Conservation (phyloP, 2,888 invertebrate species). For the Nymphalis c-album region DNA sequence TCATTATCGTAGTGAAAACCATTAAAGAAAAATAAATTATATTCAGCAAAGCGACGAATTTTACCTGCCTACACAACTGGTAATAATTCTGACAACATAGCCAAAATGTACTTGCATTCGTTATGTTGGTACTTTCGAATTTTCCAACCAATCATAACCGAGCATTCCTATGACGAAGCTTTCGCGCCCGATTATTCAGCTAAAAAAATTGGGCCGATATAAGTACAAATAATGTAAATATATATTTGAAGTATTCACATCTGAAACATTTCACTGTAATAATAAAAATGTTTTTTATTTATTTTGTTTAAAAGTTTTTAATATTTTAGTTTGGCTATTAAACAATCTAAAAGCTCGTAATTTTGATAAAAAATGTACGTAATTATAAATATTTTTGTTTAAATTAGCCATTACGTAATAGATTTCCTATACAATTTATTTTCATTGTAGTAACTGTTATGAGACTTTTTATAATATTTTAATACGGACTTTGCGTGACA, state of each 20-base stretch:
- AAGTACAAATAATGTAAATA: conserved; percentile 39
- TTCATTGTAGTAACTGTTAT: background rate
- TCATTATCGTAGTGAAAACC: conserved; percentile 59
- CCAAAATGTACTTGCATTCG: conserved; percentile 58
- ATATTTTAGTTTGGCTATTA: background rate
- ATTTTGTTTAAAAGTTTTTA: background rate
- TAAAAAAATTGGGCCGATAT: conserved; percentile 56
- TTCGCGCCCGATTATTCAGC: conserved; percentile 73
- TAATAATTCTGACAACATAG: conserved; percentile 78
- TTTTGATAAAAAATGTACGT: background rate
- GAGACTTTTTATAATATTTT: background rate
- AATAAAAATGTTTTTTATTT: background rate
- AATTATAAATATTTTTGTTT: background rate
- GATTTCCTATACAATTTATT: background rate
- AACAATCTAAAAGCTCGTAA: background rate
- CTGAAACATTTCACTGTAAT: conserved; percentile 9
- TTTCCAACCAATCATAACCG: conserved; percentile 59
- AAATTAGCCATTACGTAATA: conserved; percentile 23
- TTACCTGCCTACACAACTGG: conserved; percentile 78
- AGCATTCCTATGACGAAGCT: conserved; percentile 65
- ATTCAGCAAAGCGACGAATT: conserved; percentile 69
- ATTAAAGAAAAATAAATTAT: conserved; percentile 73
- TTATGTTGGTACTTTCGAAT: conserved; percentile 69
- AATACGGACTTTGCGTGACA: background rate
- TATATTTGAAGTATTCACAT: conserved; percentile 23